Evolutionary conservation across 2,888 invertebrate species (phyloP), one percentile per base, ranked within the genome.

Genomic region (Minunthozetes semirufus): DNA sequence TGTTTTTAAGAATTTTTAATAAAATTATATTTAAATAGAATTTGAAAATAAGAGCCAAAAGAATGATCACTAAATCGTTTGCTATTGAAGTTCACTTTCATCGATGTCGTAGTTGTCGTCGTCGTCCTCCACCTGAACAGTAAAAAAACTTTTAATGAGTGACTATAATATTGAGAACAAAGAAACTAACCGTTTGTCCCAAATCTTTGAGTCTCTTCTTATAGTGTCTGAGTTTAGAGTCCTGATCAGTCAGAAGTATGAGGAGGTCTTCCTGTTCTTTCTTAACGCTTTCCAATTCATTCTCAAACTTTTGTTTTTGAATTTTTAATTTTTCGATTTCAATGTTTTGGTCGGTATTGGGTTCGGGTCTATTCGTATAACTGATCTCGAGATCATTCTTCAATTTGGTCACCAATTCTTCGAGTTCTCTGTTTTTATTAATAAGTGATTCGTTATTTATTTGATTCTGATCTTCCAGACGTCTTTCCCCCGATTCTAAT

Each of bases 231-330:
- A 93, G 83, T 82, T 90, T 90, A 66, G 82, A 82, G 80, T 89
- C 96, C 86, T 97, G 95, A 82, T 97, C 94, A 0, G 93, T 90
- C 53, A 98, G 85, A 76, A 98, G 84, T 81, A 92, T 90, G 75
- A 98, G 83, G 77, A 98, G 84, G 83, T 97, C 95, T 79, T 98
- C 97, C 82, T 97, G 96, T 81, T 98, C 97, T 81, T 89, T 92
- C 81, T 87, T 88, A 77, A 93, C 81, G 78, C 87, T 86, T 56
- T 88, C 87, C 78, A 91, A 81, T 78, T 90, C 88, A 72, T 33
- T 42, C 27, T 63, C 19, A 13, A 74, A 68, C 66, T 59, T 33
- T 33, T 73, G 53, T 19, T 22, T 27, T 56, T 76, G 68, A 15
- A 29, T 25, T 19, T n/a, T 42, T 0, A 33, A 9, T 1, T 13